Conservation (phyloP, 2,797 vertebrate genomes). For the Pseudomugil gertrudae region DNA sequence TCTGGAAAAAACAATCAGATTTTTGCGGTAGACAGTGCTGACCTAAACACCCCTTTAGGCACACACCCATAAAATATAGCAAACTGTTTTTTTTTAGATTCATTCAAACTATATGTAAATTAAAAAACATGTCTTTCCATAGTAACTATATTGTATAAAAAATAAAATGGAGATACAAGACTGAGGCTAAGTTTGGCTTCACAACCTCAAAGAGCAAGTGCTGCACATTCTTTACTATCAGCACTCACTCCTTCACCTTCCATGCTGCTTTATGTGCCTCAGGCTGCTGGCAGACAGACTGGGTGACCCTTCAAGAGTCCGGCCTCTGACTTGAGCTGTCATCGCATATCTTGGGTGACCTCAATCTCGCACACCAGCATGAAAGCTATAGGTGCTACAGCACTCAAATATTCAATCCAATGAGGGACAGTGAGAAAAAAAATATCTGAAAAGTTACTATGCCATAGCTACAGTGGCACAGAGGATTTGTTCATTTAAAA, state of each 20-base stretch:
- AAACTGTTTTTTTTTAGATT: too few species aligned
- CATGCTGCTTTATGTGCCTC: constrained; percentile 44
- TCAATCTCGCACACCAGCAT: constrained; percentile 36
- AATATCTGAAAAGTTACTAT: neutral
- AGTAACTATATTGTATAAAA: constrained; percentile 9
- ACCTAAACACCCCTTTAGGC: too few species aligned
- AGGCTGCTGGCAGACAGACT: constrained; percentile 55
- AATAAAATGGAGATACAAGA: constrained; percentile 12
- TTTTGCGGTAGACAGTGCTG: too few species aligned
- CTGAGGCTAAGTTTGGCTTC: constrained; percentile 42
- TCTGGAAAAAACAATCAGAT: too few species aligned
- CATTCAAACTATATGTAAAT: neutral
- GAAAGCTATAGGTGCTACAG: constrained; percentile 21
- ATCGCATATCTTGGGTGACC: constrained; percentile 56
- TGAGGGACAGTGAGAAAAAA: constrained; percentile 2
- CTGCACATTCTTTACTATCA: constrained; percentile 69
- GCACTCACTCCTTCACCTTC: constrained; percentile 66
- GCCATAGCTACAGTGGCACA: too few species aligned
- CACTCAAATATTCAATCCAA: constrained; percentile 9
- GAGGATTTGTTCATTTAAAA: too few species aligned
- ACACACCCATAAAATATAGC: too few species aligned
- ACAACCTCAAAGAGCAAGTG: constrained; percentile 33
- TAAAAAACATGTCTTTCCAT: neutral
- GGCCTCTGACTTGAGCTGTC: constrained; percentile 71
- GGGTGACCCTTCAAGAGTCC: constrained; percentile 61